phyloP scores from a whole-genome alignment of 2,113 vertebrate genomes.

The Tragulus kanchil region DNA sequence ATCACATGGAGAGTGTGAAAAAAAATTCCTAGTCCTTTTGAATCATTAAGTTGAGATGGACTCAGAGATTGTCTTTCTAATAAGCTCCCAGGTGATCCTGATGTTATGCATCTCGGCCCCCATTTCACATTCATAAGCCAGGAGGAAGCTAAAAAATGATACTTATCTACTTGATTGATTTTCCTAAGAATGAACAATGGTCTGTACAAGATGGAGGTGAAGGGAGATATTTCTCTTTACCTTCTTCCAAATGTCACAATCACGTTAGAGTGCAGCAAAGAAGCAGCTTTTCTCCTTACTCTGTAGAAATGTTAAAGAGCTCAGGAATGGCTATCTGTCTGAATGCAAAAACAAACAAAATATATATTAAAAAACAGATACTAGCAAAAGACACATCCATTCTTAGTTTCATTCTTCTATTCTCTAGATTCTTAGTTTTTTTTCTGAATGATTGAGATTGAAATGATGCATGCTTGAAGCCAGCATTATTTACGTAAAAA shows the following conservation, averaged over 20 bases:
- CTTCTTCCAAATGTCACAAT: neutral
- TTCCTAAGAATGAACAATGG: conserved; percentile 12
- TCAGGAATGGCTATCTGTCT: neutral
- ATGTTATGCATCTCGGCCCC: neutral
- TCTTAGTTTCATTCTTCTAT: too few species aligned
- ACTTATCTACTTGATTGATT: neutral
- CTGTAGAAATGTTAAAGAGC: neutral
- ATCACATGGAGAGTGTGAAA: neutral
- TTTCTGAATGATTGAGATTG: too few species aligned
- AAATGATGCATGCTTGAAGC: neutral
- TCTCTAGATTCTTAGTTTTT: too few species aligned
- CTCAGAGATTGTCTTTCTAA: neutral
- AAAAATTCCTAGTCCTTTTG: neutral
- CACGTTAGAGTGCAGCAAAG: neutral
- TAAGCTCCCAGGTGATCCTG: neutral
- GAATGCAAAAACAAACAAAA: conserved; percentile 26
- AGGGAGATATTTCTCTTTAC: neutral
- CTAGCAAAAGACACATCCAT: neutral
- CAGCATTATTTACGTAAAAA: neutral
- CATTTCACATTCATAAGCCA: neutral
- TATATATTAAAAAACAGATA: neutral
- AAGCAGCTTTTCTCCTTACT: neutral
- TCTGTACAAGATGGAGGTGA: neutral
- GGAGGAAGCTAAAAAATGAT: neutral
- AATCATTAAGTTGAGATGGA: neutral